A percentile compares a stretch with the other conserved stretches of the same genome.
These are phyloP conservation scores for Formica exsecta DNA, from an alignment of 1,140 invertebrate genomes.

Conservation along the genomic window DNA sequence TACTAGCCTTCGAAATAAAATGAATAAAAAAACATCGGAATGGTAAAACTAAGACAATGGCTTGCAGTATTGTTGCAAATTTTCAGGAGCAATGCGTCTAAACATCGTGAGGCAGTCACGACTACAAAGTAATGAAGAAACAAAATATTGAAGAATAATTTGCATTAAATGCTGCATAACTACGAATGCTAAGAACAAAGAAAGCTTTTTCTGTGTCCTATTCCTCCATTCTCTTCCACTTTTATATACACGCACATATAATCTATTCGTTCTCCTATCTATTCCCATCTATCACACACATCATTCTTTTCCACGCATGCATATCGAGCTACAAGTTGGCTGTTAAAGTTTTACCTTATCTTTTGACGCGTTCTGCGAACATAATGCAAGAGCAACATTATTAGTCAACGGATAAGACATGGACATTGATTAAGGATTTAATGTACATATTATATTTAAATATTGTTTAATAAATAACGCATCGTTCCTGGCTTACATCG, in stretches of 20 bases:
- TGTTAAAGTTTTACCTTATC: conserved; percentile 84
- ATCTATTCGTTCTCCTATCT: conserved; percentile 49
- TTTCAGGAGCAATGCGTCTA: conserved; percentile 3
- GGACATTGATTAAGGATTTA: conserved; percentile 74
- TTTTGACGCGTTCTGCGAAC: conserved; percentile 85
- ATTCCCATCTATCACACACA: conserved; percentile 58
- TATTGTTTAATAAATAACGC: conserved; percentile 69
- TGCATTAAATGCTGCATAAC: background rate
- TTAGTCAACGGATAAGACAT: conserved; percentile 80
- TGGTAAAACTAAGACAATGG: conserved; percentile 10
- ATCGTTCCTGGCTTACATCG: conserved; percentile 44
- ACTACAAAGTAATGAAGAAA: background rate
- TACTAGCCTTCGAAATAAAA: background rate
- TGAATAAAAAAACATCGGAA: conserved; percentile 4
- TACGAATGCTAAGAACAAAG: conserved; percentile 51
- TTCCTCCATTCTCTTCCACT: conserved; percentile 34
- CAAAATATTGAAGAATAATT: conserved; percentile 27
- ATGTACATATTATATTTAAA: conserved; percentile 61
- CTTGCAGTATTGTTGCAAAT: background rate
- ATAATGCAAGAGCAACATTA: conserved; percentile 84
- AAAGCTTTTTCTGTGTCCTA: conserved; percentile 59
- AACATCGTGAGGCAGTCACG: conserved; percentile 14
- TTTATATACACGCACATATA: conserved; percentile 21
- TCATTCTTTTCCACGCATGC: conserved; percentile 61
- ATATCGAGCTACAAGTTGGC: conserved; percentile 75